A percentile compares a stretch with the other conserved stretches of the same genome.
These are phyloP conservation scores for Andrena bucephala DNA, from an alignment of 2,888 invertebrate genomes.

Conservation along the genomic window DNA sequence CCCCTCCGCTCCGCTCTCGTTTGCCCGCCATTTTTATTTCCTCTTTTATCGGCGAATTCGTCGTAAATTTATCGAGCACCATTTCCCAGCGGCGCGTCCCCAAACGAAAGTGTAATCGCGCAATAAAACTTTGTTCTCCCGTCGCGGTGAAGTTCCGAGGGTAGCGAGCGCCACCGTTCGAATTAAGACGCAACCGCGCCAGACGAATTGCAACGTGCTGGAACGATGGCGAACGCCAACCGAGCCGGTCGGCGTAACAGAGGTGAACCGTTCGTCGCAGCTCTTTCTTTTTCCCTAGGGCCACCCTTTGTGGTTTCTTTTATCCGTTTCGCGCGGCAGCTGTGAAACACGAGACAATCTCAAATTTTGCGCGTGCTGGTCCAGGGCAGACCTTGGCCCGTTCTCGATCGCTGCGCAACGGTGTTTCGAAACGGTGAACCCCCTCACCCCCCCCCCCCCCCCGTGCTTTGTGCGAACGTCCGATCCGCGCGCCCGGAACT, in stretches of 20 bases:
- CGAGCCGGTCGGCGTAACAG: too few species aligned
- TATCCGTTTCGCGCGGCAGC: background rate
- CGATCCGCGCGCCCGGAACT: constrained; percentile 45
- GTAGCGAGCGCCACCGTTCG: constrained; percentile 30
- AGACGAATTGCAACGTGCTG: constrained; percentile 13
- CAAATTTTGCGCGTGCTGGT: background rate
- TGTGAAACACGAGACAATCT: constrained; percentile 7
- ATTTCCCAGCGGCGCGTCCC: constrained; percentile 59
- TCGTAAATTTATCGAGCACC: constrained; percentile 71
- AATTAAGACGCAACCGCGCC: constrained; percentile 50
- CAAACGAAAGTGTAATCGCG: constrained; percentile 62
- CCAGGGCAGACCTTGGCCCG: too few species aligned
- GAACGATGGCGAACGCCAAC: too few species aligned
- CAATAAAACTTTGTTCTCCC: constrained; percentile 47
- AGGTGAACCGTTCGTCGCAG: too few species aligned
- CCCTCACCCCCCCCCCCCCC: too few species aligned
- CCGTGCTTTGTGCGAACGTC: constrained; percentile 36
- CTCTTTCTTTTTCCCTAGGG: background rate
- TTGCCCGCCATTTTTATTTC: constrained; percentile 51
- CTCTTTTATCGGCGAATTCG: constrained; percentile 66
- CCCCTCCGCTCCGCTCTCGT: background rate
- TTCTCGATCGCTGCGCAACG: constrained; percentile 8
- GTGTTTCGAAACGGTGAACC: background rate
- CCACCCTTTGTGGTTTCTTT: background rate
- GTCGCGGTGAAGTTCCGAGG: constrained; percentile 26